Percentiles rank a stretch among this genome's conserved stretches.
These are phyloP conservation scores for Tetramorium bicarinatum DNA, from an alignment of 2,888 invertebrate species.

Conservation along the genomic window DNA sequence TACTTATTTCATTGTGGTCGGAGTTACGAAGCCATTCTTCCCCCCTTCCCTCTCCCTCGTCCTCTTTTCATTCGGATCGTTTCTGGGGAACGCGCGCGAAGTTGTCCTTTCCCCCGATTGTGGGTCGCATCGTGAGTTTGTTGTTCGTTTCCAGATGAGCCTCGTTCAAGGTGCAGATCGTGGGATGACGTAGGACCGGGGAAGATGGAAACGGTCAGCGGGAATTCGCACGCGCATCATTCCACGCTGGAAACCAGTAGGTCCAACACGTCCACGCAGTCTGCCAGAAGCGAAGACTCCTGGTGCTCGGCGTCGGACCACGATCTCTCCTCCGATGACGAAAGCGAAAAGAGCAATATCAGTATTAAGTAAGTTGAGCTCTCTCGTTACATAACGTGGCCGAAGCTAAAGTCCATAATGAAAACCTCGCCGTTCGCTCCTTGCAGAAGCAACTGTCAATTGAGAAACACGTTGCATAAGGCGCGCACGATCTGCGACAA, in stretches of 20 bases:
- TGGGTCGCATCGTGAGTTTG: neutral
- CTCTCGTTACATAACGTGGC: neutral
- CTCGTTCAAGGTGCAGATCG: slow-evolving; percentile 91
- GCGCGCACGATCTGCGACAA: slow-evolving; percentile 94
- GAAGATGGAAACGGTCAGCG: slow-evolving; percentile 79
- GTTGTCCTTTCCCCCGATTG: neutral
- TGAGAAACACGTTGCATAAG: slow-evolving; percentile 93
- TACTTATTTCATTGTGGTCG: neutral
- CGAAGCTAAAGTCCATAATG: slow-evolving; percentile 19
- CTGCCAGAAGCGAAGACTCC: slow-evolving; percentile 89
- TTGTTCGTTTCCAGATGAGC: slow-evolving; percentile 90
- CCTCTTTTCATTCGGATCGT: neutral
- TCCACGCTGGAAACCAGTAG: slow-evolving; percentile 82
- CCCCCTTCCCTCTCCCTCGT: neutral
- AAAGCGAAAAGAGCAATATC: slow-evolving; percentile 88
- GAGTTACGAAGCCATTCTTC: neutral
- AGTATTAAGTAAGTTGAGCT: slow-evolving; percentile 87
- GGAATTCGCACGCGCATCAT: slow-evolving; percentile 79
- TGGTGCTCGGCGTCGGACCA: slow-evolving; percentile 90
- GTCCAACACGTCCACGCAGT: slow-evolving; percentile 83
- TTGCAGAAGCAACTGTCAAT: slow-evolving; percentile 91
- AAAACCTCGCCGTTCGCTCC: slow-evolving; percentile 49
- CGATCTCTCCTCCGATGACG: slow-evolving; percentile 89
- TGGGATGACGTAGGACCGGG: slow-evolving; percentile 90
- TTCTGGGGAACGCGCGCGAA: neutral